A percentile compares a stretch with the other conserved stretches of the same genome.
These are phyloP conservation scores for Pao palembangensis DNA, from an alignment of 2,113 vertebrate genomes.

Conservation along the genomic window DNA sequence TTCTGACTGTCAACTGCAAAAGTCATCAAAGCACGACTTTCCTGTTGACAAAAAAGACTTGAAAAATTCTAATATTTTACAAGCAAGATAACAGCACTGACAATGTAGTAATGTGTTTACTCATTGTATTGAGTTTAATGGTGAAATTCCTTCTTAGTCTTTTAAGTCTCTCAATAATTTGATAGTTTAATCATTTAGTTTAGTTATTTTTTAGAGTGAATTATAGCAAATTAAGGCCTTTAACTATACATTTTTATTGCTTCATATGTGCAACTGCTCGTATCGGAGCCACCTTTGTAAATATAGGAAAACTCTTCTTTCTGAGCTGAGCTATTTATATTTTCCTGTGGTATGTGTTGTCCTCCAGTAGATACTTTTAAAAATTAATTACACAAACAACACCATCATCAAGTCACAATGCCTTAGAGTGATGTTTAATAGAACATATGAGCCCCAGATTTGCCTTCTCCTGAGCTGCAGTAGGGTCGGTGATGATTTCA, in stretches of 20 bases:
- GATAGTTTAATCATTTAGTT: too few species aligned
- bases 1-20: constrained; percentile 84
- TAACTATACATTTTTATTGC: too few species aligned
- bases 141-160: too few species aligned
- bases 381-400: neutral
- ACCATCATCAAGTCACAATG: neutral
- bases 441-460: neutral
- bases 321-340: neutral
- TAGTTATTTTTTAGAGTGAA: too few species aligned
- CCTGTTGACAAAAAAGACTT: constrained; percentile 64
- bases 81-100: neutral
- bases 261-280: too few species aligned
- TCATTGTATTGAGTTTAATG: too few species aligned
- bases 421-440: neutral
- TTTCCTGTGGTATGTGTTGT: neutral
- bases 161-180: too few species aligned
- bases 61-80: neutral
- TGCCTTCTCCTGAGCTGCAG: constrained; percentile 84
- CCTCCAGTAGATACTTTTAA: neutral
- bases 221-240: too few species aligned
- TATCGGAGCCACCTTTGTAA: too few species aligned
- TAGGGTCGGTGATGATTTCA: constrained; percentile 82
- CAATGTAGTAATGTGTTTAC: neutral
- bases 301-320: neutral
- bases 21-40: constrained; percentile 83